Evolutionary conservation across 1,140 invertebrate species (phyloP).

Genomic region (Gonatopus flavifemur): DNA sequence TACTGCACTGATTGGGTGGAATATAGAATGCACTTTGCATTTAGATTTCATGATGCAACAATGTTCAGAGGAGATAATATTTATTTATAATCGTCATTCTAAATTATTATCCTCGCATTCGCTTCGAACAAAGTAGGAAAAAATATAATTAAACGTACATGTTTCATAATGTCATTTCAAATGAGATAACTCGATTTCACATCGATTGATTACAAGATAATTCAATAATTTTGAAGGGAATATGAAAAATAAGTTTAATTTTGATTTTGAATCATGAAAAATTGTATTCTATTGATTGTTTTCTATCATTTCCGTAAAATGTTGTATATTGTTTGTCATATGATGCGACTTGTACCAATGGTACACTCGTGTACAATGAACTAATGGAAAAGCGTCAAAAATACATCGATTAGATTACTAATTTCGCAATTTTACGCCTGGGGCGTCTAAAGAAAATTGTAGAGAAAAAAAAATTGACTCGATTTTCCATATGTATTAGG

Average conservation of each 20-base stretch:
- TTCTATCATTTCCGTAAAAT: constrained; percentile 23
- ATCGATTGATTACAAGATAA: background rate
- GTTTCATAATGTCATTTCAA: background rate
- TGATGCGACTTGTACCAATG: constrained; percentile 34
- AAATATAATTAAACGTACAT: background rate
- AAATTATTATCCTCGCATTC: background rate
- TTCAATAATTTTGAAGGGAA: constrained; percentile 3
- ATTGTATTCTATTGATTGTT: no score
- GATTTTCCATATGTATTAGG: constrained; percentile 39
- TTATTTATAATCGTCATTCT: background rate
- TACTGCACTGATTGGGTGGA: constrained; percentile 23
- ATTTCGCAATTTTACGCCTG: constrained; percentile 37
- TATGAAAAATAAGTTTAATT: no score
- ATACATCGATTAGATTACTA: constrained; percentile 12
- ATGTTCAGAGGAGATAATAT: background rate
- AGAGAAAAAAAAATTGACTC: constrained; percentile 41
- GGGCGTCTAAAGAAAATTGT: constrained; percentile 42
- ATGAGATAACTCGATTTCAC: background rate
- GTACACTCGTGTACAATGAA: constrained; percentile 30
- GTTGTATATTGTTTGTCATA: constrained; percentile 41
- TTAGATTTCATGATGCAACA: background rate
- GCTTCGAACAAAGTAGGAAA: background rate
- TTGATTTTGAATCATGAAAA: no score
- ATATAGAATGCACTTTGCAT: constrained; percentile 8
- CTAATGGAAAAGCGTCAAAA: background rate